Evolutionary conservation across 2,888 invertebrate species (phyloP), one percentile per base, ranked within the genome.

Genomic region (Drosophila nr. perissopoda): DNA sequence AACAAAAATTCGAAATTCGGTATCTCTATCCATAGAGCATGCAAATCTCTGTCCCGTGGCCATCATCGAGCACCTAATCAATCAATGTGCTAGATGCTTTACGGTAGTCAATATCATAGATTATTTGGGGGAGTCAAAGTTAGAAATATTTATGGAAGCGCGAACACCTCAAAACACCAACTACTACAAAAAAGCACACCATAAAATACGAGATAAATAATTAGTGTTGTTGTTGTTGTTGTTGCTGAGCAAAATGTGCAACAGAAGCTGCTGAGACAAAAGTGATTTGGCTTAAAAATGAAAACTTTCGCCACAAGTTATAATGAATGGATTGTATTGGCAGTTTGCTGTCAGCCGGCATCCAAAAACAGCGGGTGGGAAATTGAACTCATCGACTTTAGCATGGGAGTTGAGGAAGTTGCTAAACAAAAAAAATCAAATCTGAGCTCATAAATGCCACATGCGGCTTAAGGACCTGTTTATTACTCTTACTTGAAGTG

Each of bases 291-390:
- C 77, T 63, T 58, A 82, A 75, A 82, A 18, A 73, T 67, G 61
- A 54, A 81, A 88, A 83, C 83, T 83, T 83, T 83, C 83, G 89
- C 83, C 87, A 81, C 40, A 25, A 70, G 54, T 53, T 56, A 71
- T 83, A 83, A 88, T 71, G 69, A 81, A 77, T 71, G 81, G 51
- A 52, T 38, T 56, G 56, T 56, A 76, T 75, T 74, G 76, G 58
- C 81, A 70, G 65, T 11, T 27, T 38, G 49, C 18, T 54, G 54
- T 18, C 34, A 54, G 54, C 57, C 31, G 33, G 69, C 57, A 74
- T 25, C 34, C 21, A 34, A 74, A 51, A 74, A 13, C 78, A 81
- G 78, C 78, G 81, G 78, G 78, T 72, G 81, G 71, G 40, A 76
- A 67, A 76, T 67, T 71, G 63, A 67, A 62, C 46, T 59, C 27